Conservation (phyloP, 2,888 invertebrate species). For the Drymonia ruficornis region DNA sequence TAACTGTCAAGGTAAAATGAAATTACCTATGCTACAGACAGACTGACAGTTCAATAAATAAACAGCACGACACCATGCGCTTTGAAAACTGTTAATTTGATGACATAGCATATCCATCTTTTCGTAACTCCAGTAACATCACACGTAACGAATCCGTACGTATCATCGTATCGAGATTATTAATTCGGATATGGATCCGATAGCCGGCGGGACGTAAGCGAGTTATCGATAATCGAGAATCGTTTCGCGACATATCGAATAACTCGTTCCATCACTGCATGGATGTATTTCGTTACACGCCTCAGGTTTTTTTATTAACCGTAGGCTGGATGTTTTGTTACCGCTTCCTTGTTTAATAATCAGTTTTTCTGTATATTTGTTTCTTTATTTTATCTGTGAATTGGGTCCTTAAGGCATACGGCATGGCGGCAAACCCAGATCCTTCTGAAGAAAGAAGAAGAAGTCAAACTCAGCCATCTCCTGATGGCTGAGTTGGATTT, state of each 20-base stretch:
- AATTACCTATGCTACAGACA: no score
- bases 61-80: not conserved
- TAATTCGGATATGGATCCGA: constrained; percentile 80
- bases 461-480: no score
- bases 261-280: constrained; percentile 37
- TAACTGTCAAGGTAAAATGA: no score
- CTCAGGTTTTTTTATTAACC: constrained; percentile 53
- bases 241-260: constrained; percentile 48
- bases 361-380: not conserved
- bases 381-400: not conserved
- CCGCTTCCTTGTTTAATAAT: not conserved
- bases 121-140: constrained; percentile 14
- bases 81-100: not conserved
- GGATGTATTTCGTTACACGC: constrained; percentile 51
- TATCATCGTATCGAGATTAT: constrained; percentile 70
- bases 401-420: no score
- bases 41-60: not conserved
- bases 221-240: constrained; percentile 58
- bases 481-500: no score
- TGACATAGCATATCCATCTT: not conserved
- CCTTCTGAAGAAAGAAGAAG: no score
- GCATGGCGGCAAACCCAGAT: no score
- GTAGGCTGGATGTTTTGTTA: constrained; percentile 10
- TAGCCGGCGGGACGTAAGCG: constrained; percentile 63
- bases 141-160: constrained; percentile 70